phyloP scores from a whole-genome alignment of 2,888 invertebrate genomes.

The Nysson spinosus region DNA sequence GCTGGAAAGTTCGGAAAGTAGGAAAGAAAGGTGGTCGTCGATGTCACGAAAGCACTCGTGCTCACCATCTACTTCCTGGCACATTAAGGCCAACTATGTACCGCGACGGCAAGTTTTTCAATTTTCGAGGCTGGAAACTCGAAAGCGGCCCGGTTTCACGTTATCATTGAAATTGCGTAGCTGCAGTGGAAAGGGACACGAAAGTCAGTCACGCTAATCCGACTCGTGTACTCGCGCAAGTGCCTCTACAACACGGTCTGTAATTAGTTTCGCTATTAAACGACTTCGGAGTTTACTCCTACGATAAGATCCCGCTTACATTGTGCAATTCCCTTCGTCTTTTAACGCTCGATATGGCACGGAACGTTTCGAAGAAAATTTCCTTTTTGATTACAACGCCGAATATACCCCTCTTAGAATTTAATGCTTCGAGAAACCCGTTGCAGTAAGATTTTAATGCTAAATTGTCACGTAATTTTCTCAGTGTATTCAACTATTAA shows the following conservation, averaged over 20 bases:
- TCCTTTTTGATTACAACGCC: too few relatives aligned
- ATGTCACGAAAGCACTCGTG: slow-evolving; percentile 54
- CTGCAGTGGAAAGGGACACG: slow-evolving; percentile 30
- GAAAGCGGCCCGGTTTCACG: slow-evolving; percentile 33
- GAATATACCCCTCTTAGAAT: too few relatives aligned
- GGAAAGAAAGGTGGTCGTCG: slow-evolving; percentile 10
- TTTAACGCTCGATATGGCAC: slow-evolving; percentile 10
- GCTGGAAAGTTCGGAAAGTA: not conserved
- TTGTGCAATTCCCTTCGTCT: slow-evolving; percentile 13
- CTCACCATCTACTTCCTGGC: slow-evolving; percentile 39
- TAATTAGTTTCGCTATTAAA: slow-evolving; percentile 71
- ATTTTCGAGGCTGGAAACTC: slow-evolving; percentile 54
- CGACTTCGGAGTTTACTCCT: slow-evolving; percentile 62
- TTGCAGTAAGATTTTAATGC: too few relatives aligned
- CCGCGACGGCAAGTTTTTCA: slow-evolving; percentile 53
- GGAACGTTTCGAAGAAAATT: not conserved
- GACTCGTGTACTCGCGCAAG: slow-evolving; percentile 35
- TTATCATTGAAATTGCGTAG: slow-evolving; percentile 52
- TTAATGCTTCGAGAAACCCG: too few relatives aligned
- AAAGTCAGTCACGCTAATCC: slow-evolving; percentile 56
- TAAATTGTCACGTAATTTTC: too few relatives aligned
- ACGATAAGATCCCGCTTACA: slow-evolving; percentile 48
- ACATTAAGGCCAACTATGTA: slow-evolving; percentile 31
- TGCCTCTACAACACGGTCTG: slow-evolving; percentile 51
- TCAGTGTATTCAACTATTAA: too few relatives aligned